These are phyloP conservation scores for Pipistrellus pipistrellus DNA, from an alignment of 2,797 vertebrate genomes.

Conservation along the genomic window DNA sequence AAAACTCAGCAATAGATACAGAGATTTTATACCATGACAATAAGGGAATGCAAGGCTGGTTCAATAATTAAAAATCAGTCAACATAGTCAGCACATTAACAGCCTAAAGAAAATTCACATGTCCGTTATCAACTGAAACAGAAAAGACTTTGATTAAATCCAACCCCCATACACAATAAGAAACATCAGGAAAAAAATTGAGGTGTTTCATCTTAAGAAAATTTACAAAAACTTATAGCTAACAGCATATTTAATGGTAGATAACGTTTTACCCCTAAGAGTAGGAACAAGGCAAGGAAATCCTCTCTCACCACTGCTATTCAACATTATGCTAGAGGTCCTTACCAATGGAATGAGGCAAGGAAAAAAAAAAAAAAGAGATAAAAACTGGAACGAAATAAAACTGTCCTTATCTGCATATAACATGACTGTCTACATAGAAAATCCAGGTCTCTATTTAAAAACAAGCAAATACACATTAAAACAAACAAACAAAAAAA, in stretches of 20 bases:
- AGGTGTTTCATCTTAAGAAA: background rate
- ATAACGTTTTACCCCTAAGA: background rate
- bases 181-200: background rate
- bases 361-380: background rate
- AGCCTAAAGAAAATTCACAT: background rate
- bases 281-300: background rate
- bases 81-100: background rate
- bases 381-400: background rate
- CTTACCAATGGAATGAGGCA: background rate
- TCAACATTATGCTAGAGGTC: background rate
- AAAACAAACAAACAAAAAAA: too few relatives aligned
- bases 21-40: background rate
- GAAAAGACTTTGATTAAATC: background rate
- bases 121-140: background rate
- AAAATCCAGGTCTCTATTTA: background rate
- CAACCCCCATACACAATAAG: background rate
- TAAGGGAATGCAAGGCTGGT: background rate
- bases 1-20: background rate
- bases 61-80: background rate
- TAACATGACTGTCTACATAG: background rate
- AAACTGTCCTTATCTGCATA: background rate
- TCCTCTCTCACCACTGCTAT: background rate
- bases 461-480: background rate
- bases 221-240: background rate
- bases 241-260: background rate